phyloP scores from a whole-genome alignment of 2,797 vertebrate species.

The Tragelaphus eurycerus region DNA sequence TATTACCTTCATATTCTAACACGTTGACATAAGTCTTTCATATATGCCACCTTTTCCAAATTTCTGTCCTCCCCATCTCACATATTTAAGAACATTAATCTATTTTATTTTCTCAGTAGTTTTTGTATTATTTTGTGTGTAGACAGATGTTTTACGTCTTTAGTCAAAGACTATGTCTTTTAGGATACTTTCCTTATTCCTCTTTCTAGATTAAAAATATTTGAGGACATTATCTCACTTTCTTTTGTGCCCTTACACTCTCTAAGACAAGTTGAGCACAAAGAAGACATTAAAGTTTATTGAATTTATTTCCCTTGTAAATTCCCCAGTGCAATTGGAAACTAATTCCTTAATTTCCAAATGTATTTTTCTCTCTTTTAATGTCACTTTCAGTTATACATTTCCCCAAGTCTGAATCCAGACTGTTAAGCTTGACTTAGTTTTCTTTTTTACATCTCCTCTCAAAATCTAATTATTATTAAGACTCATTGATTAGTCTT shows the following conservation, averaged over 20 bases:
- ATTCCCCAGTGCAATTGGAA: background rate
- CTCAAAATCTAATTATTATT: background rate
- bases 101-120: background rate
- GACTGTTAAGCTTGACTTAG: background rate
- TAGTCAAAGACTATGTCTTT: background rate
- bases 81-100: background rate
- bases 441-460: background rate
- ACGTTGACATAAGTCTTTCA: background rate
- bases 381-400: background rate
- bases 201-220: background rate
- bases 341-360: background rate
- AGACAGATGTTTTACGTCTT: background rate
- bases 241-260: background rate
- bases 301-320: background rate
- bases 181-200: background rate
- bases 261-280: background rate
- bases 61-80: background rate
- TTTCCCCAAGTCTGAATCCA: background rate
- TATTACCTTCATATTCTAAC: background rate
- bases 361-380: background rate
- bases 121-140: background rate
- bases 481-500: background rate
- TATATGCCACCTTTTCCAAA: background rate
- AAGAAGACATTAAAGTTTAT: background rate
- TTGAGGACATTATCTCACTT: background rate